These are phyloP conservation scores for Epinotia nisella DNA, from an alignment of 2,888 invertebrate genomes.

Conservation along the genomic window DNA sequence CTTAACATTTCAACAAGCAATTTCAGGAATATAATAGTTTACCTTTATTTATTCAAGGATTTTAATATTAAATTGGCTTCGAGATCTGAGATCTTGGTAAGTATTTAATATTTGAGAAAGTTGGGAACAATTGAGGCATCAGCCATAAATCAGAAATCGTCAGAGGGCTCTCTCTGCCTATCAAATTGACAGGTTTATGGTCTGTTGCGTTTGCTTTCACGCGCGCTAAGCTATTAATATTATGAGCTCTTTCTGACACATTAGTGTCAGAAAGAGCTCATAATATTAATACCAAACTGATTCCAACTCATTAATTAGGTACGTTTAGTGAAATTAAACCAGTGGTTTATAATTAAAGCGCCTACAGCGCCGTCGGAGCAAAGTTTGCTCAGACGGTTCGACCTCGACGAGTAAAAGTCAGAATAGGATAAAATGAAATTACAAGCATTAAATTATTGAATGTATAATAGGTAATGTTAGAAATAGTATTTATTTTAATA, in stretches of 20 bases:
- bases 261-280: background rate
- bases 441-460: too few species aligned
- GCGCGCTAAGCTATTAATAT: background rate
- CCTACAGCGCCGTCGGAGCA: conserved; percentile 5
- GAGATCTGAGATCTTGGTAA: background rate
- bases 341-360: conserved; percentile 23
- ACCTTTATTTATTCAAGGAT: conserved; percentile 12
- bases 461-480: too few species aligned
- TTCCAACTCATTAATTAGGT: background rate
- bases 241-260: too few species aligned
- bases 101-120: conserved; percentile 32
- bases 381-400: conserved; percentile 4
- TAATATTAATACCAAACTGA: background rate
- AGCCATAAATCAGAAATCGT: background rate
- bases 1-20: background rate
- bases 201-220: background rate
- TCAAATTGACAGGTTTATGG: too few species aligned
- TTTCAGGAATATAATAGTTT: background rate
- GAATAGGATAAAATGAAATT: background rate
- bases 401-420: conserved; percentile 4
- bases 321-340: too few species aligned
- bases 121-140: conserved; percentile 20
- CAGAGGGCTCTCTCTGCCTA: background rate
- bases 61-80: conserved; percentile 29
- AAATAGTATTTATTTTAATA: too few species aligned